Evolutionary conservation across 2,888 invertebrate species (phyloP), one percentile per base, ranked within the genome.

Genomic region (Agrochola lota): DNA sequence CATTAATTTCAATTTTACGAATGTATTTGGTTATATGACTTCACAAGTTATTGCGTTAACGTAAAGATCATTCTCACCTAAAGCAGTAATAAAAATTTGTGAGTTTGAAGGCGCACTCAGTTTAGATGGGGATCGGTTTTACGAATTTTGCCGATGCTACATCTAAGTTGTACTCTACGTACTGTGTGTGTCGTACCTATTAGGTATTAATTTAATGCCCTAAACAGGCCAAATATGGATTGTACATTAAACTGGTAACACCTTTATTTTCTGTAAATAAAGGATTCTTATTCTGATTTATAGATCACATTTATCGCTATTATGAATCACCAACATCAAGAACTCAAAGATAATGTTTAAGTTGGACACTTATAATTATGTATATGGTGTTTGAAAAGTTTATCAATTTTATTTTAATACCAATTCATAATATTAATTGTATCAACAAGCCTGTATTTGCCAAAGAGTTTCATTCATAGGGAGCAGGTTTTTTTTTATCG

Each of bases 341-440:
- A 59, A 43, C 43, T 57, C 26, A 46, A 66, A 26, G 76, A 81
- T 78, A 78, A 81, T 30, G 40, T 30, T 74, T 59, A 30, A 30
- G 40, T 64, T 30, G 12, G 43, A 23, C 26, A 81, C 57, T 81
- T 74, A n/a, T 66, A 46, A 43, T 46, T 66, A 59, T 26, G 4
- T 55, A 66, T 0, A 81, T 57, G 81, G 59, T 78, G 78, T 81
- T 81, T 66, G 35, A 75, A 74, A 81, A 52, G 9, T 35, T 40
- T 30, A 17, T 77, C 3, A 1, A 43, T 55, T 52, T 23, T 0
- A n/a, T 59, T 60, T n/a, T 52, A 49, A 75, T 30, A 15, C 5
- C 2, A 35, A 26, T 17, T n/a, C 17, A 30, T 43, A 55, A 43
- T 20, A 43, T 26, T 0, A 11, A 43, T 43, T 1, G 7, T 30